phyloP scores from a whole-genome alignment of 1,140 invertebrate species.

The Plutomurus gul region DNA sequence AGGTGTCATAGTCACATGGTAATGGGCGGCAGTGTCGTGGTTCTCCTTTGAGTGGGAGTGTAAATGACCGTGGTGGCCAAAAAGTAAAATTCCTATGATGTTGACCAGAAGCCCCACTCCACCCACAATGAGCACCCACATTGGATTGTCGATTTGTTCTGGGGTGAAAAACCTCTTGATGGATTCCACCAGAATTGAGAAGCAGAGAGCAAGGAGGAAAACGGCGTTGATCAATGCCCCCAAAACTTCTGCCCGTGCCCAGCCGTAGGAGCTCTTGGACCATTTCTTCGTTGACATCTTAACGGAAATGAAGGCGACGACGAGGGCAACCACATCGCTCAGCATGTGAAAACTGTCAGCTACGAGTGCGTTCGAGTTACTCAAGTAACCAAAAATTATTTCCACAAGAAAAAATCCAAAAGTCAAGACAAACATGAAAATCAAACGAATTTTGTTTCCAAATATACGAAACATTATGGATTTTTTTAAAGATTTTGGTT shows the following conservation, averaged over 20 bases:
- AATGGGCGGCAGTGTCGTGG: too few relatives aligned
- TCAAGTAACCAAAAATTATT: constrained; percentile 85
- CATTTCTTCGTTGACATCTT: constrained; percentile 94
- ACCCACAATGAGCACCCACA: constrained; percentile 76
- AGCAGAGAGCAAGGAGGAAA: constrained; percentile 89
- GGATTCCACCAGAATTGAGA: constrained; percentile 88
- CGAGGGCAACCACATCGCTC: constrained; percentile 84
- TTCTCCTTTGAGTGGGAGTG: constrained; percentile 73
- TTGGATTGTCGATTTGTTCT: constrained; percentile 78
- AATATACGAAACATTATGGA: too few relatives aligned
- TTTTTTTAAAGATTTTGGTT: too few relatives aligned
- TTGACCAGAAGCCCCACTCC: constrained; percentile 81
- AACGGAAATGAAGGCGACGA: constrained; percentile 85
- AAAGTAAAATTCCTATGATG: constrained; percentile 77
- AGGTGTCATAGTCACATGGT: constrained; percentile 64
- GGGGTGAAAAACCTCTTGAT: constrained; percentile 71
- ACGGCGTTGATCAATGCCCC: constrained; percentile 89
- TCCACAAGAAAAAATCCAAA: constrained; percentile 85
- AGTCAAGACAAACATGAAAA: constrained; percentile 87
- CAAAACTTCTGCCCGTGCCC: constrained; percentile 88
- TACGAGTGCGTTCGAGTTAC: constrained; percentile 88
- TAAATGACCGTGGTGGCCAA: constrained; percentile 76
- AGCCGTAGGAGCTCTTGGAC: constrained; percentile 93
- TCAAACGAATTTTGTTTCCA: constrained; percentile 84
- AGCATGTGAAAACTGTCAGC: constrained; percentile 94